Evolutionary conservation across 2,113 vertebrate genomes (phyloP), one percentile per base, ranked within the genome.

Genomic region (Suncus etruscus): DNA sequence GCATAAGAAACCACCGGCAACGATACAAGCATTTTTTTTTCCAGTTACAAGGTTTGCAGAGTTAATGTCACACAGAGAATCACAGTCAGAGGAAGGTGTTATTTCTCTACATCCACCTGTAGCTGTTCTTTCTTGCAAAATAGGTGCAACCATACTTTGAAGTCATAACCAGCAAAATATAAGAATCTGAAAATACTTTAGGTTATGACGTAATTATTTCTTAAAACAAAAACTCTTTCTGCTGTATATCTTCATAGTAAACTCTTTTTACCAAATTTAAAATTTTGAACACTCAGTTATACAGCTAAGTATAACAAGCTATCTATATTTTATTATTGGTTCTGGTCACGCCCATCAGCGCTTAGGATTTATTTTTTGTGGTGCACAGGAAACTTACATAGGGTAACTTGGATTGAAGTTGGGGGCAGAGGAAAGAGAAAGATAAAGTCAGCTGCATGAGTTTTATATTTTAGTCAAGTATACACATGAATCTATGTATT

Each of bases 171-270:
- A 91, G 48, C 2, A 83, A 32, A 51, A 84, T 74, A 25, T 20
- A 90, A 78, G 72, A 92, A 77, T 27, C 29, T 51, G 22, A 88
- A 86, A 88, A 83, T 63, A 88, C 14, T 51, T 83, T 51, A 82
- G 39, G 76, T 87, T 16, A 81, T 6, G 81, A 8, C 47, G 47
- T 39, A 86, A 74, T 7, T 5, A 76, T 1, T 6, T 8, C 4
- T 78, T 68, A 86, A 84, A 88, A 87, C 9, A 87, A 90, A 92
- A 95, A 51, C 31, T 9, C 45, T 89, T 69, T 69, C 12, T 83
- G 45, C 11, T 86, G 39, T 15, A 48, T 78, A 79, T n/a, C 29
- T 45, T 90, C 48, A 61, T 8, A 22, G 20, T 68, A 91, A 73
- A 16, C 32, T 20, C 51, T 12, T 88, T 39, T 39, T 72, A 50